Percentiles rank a stretch among this genome's conserved stretches.
Conservation (phyloP, 2,113 vertebrate species). For the Muntiacus reevesi region DNA sequence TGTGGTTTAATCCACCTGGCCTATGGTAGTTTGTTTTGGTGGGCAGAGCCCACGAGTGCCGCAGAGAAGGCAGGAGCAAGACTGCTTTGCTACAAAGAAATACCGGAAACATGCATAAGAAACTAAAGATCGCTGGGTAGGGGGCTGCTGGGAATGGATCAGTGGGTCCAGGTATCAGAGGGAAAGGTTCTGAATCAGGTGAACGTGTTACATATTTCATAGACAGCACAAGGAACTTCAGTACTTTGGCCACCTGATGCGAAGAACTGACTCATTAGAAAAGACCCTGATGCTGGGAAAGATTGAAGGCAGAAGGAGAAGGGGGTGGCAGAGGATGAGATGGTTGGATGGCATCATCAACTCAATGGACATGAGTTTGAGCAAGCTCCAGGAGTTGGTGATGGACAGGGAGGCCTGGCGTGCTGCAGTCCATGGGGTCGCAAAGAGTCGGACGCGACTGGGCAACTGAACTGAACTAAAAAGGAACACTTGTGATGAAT, state of each 20-base stretch:
- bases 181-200: too few species aligned
- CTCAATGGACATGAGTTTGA: background rate
- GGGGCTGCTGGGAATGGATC: rapidly evolving
- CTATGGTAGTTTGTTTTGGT: too few species aligned
- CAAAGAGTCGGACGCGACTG: background rate
- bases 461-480: background rate
- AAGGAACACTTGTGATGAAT: too few species aligned
- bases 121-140: rapidly evolving
- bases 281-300: background rate
- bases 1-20: rapidly evolving
- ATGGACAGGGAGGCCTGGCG: background rate
- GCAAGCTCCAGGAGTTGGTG: background rate
- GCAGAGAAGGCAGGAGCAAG: background rate
- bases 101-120: rapidly evolving
- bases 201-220: rapidly evolving
- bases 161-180: rapidly evolving
- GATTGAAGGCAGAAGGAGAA: background rate
- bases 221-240: background rate
- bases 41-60: rapidly evolving
- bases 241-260: background rate
- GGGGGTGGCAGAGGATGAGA: rapidly evolving
- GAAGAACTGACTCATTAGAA: background rate
- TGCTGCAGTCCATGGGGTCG: background rate
- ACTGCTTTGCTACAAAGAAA: too few species aligned
- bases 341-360: background rate